Conservation (phyloP, 2,888 invertebrate genomes). For the Drosophila borborema region DNA sequence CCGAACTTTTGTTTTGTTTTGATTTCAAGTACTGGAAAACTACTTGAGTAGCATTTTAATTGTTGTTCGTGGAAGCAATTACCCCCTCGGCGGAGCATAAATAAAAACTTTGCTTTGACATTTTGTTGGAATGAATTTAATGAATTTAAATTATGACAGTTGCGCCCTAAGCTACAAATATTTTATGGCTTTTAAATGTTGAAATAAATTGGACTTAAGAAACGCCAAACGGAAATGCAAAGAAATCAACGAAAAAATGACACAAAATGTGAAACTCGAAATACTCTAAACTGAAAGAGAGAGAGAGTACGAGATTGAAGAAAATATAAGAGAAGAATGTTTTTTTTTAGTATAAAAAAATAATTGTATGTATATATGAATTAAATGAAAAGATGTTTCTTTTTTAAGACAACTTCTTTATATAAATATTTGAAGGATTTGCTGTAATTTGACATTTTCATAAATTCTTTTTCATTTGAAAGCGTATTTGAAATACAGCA, state of each 20-base stretch:
- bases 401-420: neutral
- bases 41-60: slow-evolving; percentile 75
- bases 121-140: slow-evolving; percentile 63
- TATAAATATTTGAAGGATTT: neutral
- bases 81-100: slow-evolving; percentile 14
- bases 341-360: neutral
- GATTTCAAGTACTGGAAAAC: slow-evolving; percentile 32
- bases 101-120: slow-evolving; percentile 51
- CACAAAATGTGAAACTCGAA: neutral
- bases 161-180: slow-evolving; percentile 58
- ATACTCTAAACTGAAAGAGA: slow-evolving; percentile 4
- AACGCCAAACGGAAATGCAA: slow-evolving; percentile 69
- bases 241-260: slow-evolving; percentile 31
- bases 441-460: neutral
- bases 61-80: slow-evolving; percentile 71
- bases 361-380: neutral
- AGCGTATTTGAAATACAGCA: neutral
- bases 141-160: slow-evolving; percentile 79
- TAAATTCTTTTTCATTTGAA: neutral
- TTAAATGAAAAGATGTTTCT: neutral
- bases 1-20: slow-evolving; percentile 27
- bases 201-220: slow-evolving; percentile 74
- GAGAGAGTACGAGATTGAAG: neutral
- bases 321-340: neutral
- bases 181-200: slow-evolving; percentile 70